phyloP scores from a whole-genome alignment of 1,140 invertebrate genomes.

The Hycleus cichorii region DNA sequence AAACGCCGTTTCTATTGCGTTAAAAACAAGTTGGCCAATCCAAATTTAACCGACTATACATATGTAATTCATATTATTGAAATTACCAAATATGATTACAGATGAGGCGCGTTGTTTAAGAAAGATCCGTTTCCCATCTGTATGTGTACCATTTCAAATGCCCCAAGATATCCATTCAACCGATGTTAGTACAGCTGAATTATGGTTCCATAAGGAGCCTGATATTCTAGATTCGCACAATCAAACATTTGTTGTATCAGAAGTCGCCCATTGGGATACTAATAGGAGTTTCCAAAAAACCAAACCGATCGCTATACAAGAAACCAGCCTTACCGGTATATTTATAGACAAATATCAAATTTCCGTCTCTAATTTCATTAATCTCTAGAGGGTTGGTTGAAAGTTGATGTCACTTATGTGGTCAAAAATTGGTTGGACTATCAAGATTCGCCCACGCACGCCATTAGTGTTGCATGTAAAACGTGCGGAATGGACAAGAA shows the following conservation, averaged over 20 bases:
- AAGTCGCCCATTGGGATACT: slow-evolving; percentile 67
- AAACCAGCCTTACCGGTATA: slow-evolving; percentile 57
- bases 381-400: slow-evolving; percentile 68
- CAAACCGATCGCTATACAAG: slow-evolving; percentile 64
- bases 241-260: slow-evolving; percentile 71
- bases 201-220: slow-evolving; percentile 70
- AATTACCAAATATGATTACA: slow-evolving; percentile 20
- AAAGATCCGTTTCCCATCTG: slow-evolving; percentile 51
- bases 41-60: too few species aligned
- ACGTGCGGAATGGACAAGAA: slow-evolving; percentile 61
- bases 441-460: slow-evolving; percentile 52
- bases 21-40: too few species aligned
- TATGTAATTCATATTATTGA: too few species aligned
- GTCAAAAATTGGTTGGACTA: slow-evolving; percentile 65
- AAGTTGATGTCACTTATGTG: slow-evolving; percentile 64
- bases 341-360: slow-evolving; percentile 54
- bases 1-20: too few species aligned
- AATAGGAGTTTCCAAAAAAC: slow-evolving; percentile 63
- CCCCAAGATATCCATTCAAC: slow-evolving; percentile 61
- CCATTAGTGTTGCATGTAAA: slow-evolving; percentile 66
- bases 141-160: slow-evolving; percentile 62
- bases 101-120: slow-evolving; percentile 35
- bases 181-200: slow-evolving; percentile 62
- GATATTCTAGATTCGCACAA: slow-evolving; percentile 50
- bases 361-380: slow-evolving; percentile 58